A percentile compares a stretch with the other conserved stretches of the same genome.
Conservation (phyloP, 2,113 vertebrate species). For the Leptosomus discolor region DNA sequence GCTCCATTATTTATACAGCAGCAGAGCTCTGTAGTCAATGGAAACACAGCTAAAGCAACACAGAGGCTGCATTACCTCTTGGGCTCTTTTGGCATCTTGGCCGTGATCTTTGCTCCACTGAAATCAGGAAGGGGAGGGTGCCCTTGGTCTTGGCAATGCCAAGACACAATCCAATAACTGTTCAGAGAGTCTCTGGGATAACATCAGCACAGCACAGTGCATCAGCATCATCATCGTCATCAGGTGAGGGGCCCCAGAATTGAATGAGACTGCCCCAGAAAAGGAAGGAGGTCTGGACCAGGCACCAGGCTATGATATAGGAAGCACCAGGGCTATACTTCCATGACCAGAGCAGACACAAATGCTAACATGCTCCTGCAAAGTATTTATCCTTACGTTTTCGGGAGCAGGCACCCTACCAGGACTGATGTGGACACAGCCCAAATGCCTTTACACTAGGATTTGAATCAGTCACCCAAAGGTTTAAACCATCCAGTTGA, state of each 20-base stretch:
- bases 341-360: background rate
- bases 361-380: background rate
- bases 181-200: background rate
- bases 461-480: background rate
- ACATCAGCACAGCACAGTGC: background rate
- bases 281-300: background rate
- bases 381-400: background rate
- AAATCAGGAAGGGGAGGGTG: background rate
- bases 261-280: background rate
- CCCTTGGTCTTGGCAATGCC: background rate
- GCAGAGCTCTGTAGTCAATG: background rate
- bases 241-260: background rate
- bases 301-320: background rate
- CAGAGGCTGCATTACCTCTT: background rate
- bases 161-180: background rate
- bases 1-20: background rate
- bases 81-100: background rate
- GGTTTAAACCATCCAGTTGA: background rate
- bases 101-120: background rate
- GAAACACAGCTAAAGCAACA: background rate
- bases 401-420: background rate
- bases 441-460: background rate
- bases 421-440: background rate
- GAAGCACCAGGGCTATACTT: background rate
- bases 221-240: too few relatives aligned